Conservation (phyloP, 2,888 invertebrate genomes). For the Lottia gigantea region DNA sequence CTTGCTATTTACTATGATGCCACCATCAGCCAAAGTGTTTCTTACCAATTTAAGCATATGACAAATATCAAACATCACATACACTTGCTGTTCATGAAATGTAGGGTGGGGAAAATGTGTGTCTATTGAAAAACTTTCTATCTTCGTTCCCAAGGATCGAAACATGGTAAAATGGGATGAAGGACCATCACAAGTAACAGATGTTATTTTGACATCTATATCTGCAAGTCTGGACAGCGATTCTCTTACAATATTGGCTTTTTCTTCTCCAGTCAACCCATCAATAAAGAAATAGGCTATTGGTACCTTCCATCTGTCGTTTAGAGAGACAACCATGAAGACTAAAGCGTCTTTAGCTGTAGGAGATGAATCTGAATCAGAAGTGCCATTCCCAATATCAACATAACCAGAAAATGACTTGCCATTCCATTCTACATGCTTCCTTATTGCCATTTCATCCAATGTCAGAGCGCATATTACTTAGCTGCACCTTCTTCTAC, state of each 20-base stretch:
- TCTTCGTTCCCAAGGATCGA: not conserved
- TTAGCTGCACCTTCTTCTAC: not conserved
- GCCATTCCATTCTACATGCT: conserved; percentile 18
- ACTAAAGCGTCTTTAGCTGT: conserved; percentile 10
- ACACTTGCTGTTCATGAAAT: not conserved
- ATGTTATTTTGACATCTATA: conserved; percentile 3
- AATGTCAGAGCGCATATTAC: conserved; percentile 11
- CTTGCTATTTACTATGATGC: not conserved
- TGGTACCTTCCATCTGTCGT: conserved; percentile 7
- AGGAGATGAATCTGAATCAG: conserved; percentile 10
- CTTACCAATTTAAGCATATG: not conserved
- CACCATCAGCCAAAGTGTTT: not conserved
- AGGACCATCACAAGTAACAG: conserved; percentile 15
- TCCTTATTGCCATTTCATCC: conserved; percentile 18
- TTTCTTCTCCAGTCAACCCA: conserved; percentile 11
- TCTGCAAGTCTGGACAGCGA: conserved; percentile 5
- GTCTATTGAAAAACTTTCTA: not conserved
- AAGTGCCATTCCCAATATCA: conserved; percentile 9
- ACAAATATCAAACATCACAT: not conserved
- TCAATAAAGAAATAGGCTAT: not conserved
- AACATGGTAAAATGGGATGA: conserved; percentile 16
- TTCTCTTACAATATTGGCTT: not conserved
- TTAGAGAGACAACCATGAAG: conserved; percentile 3
- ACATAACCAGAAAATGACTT: conserved; percentile 8
- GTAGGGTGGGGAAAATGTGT: not conserved